Evolutionary conservation across 2,888 invertebrate species (phyloP), one percentile per base, ranked within the genome.

Genomic region (Alcis repandata): DNA sequence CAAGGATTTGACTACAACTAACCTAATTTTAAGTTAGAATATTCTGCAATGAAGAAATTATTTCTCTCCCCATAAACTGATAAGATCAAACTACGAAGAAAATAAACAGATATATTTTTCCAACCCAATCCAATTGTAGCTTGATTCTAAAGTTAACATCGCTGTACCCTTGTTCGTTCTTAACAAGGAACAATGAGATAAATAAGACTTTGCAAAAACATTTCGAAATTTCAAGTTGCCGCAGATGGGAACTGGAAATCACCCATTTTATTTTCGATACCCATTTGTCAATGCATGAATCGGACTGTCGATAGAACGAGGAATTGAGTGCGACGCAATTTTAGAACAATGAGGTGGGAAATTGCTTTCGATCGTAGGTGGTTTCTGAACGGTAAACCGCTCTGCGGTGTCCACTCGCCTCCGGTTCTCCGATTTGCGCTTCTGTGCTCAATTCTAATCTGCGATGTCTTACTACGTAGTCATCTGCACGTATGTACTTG

Each of bases 321-420:
- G 76, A 73, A 78, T 74, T 72, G 75, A 79, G 79, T 76, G 83
- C 79, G 82, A 82, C 79, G 82, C 84, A 88, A 89, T 89, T 89
- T 87, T 85, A 86, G 87, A 89, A 90, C 88, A 89, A 89, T 87
- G 86, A 86, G 81, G 79, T 84, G 80, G 84, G 85, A 88, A 89
- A 90, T 90, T 88, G 90, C 83, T 86, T 89, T 85, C 82, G 68
- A 63, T 53, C 69, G 68, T 71, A 63, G 70, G 61, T 69, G 62
- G 69, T 70, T 69, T 59, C 61, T 56, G 67, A 62, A 56, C 63
- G 73, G 68, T 69, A 68, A 71, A 70, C 73, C 70, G 53, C 66
- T 56, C 52, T 60, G 67, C 59, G 65, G 65, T 65, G 62, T 52
- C 51, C 52, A 54, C 62, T 62, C 41, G 20, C 58, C 63, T 62